Base-by-base conservation (phyloP, 2,888 invertebrate genomes). In the Eristalinus aeneus region DNA sequence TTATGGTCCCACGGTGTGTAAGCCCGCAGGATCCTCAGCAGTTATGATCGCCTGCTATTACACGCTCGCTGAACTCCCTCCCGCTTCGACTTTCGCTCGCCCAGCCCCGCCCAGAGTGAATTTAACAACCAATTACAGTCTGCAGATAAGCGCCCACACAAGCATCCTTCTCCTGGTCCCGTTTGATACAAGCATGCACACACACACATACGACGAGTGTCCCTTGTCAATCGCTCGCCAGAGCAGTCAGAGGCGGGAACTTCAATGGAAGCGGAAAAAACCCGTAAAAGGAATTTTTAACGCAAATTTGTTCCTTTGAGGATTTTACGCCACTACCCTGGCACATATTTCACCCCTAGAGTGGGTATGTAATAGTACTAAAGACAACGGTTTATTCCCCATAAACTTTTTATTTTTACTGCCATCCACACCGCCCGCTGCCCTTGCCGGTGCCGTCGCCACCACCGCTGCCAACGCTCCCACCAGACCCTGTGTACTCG, bases 361-460 rank as follows among this genome's bases (percentile, higher is more conserved):
- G 72, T 68, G 65, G 71, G 71, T 76, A 71, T 82, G 76, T 76
- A 82, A 73, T 68, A 68, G 67, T 76, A 82, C 72, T 82, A 82
- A 82, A 82, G 77, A 82, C 76, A 82, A 73, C 82, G 77, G 82
- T 82, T 82, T 82, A 82, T 82, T 68, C 31, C 23, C 76, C 72
- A 82, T 82, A 82, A 82, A 77, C 39, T 73, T 77, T 77, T 77
- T 77, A 77, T 82, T 82, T 72, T 82, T 82, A 82, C 65, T 63
- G 23, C 36, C 32, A 73, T 63, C 12, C 16, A n/a, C 58, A 4
- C 36, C 16, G n/a, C 46, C n/a, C 56, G 2, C 20, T 31, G 20
- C 54, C 2, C 36, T 1, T 4, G 3, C 36, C 12, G n/a, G 36
- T 36, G 10, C 2, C 12, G 36, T 4, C 46, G 8, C 1, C 5